Evolutionary conservation across 2,888 invertebrate species (phyloP), one percentile per base, ranked within the genome.

Genomic region (Calameuta pallipes): DNA sequence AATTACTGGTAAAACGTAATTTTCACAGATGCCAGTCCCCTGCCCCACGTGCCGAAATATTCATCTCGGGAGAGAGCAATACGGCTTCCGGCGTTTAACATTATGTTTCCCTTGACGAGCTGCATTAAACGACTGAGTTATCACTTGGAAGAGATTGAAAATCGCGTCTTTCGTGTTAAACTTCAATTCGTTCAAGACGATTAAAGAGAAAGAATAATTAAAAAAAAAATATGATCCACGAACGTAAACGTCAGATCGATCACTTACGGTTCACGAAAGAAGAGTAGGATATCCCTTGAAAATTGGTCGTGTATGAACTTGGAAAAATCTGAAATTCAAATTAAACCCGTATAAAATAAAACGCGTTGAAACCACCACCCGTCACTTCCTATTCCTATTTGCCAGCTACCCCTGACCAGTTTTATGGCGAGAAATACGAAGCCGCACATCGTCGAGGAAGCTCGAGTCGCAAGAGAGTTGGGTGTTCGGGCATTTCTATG

Each of bases 291-390:
- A 23, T 56, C 23, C 56, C 56, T 70, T 79, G 82, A 80, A 82
- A 86, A 86, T 85, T 85, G 86, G 83, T 82, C 81, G 80, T 81
- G 82, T 85, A 81, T 82, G 82, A 84, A 79, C 79, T 75, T 75
- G 76, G 80, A 69, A 79, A 81, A 80, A 86, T 86, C 84, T 86
- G 83, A 85, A 86, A 87, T 86, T 87, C 86, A 87, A 87, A 86
- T 86, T 79, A 77, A 75, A 76, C 78, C 76, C 78, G 83, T 84
- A 81, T 83, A 37, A 37, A 37, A 37, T 37, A 37, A 85, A 84
- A 78, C 82, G 82, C 80, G 81, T 78, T 75, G 69, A 69, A 75
- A 56, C 56, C 56, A 15, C n/a, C 31, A 71, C 31, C 71, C 71
- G 71, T 34, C 71, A 71, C 31, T 33, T 71, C 71, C 33, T 34